phyloP scores from a whole-genome alignment of 2,113 vertebrate species.

The Silurus glanis region DNA sequence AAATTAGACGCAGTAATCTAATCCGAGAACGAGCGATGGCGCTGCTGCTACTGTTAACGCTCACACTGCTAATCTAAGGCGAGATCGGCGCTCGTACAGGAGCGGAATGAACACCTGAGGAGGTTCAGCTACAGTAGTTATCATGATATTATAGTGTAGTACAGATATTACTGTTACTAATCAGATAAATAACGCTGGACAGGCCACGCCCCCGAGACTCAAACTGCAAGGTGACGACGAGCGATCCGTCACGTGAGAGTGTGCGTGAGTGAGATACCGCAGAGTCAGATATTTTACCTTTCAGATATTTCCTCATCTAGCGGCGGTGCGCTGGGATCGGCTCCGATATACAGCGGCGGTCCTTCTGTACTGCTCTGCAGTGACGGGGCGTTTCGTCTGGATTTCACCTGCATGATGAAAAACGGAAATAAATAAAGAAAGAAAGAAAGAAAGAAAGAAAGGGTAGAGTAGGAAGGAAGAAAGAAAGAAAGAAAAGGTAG shows the following conservation, averaged over 20 bases:
- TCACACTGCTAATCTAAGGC: too few relatives aligned
- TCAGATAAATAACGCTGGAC: background rate
- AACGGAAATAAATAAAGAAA: too few relatives aligned
- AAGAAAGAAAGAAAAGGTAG: too few relatives aligned
- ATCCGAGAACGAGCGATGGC: too few relatives aligned
- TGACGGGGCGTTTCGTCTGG: constrained; percentile 56
- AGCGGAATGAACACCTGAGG: too few relatives aligned
- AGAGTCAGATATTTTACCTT: constrained; percentile 64
- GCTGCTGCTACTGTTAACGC: too few relatives aligned
- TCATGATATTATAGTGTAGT: too few relatives aligned
- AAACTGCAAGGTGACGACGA: background rate
- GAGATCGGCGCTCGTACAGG: too few relatives aligned
- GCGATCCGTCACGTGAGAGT: background rate
- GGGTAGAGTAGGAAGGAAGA: too few relatives aligned
- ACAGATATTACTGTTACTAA: background rate
- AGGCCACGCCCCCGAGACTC: background rate
- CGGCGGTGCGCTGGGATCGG: constrained; percentile 59
- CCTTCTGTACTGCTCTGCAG: constrained; percentile 56
- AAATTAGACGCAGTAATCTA: too few relatives aligned
- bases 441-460: too few relatives aligned
- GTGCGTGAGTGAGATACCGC: background rate
- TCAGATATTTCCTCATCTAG: constrained; percentile 66
- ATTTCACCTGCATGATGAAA: constrained; percentile 62
- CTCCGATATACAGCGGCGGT: constrained; percentile 56
- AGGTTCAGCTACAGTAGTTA: too few relatives aligned